Evolutionary conservation across 2,113 vertebrate species (phyloP), one percentile per base, ranked within the genome.

Genomic region (Nannobrachium achirus): DNA sequence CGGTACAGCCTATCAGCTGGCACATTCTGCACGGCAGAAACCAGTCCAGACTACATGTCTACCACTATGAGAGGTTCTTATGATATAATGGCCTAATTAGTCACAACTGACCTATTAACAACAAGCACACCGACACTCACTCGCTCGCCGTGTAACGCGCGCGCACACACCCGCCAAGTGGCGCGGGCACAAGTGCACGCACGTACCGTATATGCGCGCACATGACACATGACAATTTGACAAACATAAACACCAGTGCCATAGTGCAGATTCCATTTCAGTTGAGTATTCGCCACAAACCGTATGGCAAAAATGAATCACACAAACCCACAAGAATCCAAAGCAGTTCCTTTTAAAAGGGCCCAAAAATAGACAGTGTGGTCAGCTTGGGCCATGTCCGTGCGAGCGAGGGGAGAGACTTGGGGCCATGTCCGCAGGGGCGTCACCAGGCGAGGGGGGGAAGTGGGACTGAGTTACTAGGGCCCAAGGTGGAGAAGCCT

Each of bases 361-460:
- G 66, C 75, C 55, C 74, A 80, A 73, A 84, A 84, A 80, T 76
- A 83, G 76, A 60, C 25, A 1, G 42, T 18, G 45, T 33, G 74
- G 18, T 41, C 41, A 38, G 63, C 49, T 61, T 55, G 39, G 67
- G 75, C 72, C 82, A 80, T 45, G 58, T 11, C 68, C 69, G 77
- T 78, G 81, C 74, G 78, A 78, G 70, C 3, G 51, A 66, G 65
- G 69, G 51, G 72, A 63, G 71, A 71, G 25, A 33, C 25, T 33
- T 33, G 25, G n/a, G n/a, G n/a, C n/a, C n/a, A n/a, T n/a, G n/a
- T n/a, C n/a, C n/a, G n/a, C n/a, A n/a, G n/a, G n/a, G n/a, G n/a
- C n/a, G n/a, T n/a, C n/a, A n/a, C n/a, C n/a, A n/a, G n/a, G n/a
- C n/a, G n/a, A n/a, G n/a, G n/a, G n/a, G n/a, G n/a, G n/a, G n/a